Evolutionary conservation across 2,113 vertebrate species (phyloP).

Genomic region (Grantiella picta): DNA sequence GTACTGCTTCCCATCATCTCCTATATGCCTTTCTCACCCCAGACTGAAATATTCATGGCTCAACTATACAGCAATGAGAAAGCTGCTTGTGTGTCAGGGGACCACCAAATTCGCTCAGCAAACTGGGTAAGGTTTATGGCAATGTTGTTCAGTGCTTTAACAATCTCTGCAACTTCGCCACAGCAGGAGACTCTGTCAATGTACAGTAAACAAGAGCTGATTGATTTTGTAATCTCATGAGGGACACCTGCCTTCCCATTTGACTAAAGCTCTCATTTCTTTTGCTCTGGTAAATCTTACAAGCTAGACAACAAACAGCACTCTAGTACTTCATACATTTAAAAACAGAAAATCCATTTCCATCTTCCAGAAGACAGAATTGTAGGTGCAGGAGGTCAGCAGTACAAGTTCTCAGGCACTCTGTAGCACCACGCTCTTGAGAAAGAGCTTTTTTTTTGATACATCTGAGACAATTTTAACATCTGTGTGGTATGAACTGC

Average conservation of each 20-base stretch:
- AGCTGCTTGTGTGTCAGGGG: background rate
- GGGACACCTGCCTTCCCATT: conserved; percentile 45
- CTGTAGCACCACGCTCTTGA: background rate
- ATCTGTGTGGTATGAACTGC: background rate
- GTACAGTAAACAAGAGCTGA: conserved; percentile 57
- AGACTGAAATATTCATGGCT: background rate
- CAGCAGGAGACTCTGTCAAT: conserved; percentile 29
- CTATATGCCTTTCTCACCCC: rapidly evolving
- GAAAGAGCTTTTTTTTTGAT: background rate
- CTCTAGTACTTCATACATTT: background rate
- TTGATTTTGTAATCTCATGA: conserved; percentile 67
- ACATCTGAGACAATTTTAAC: background rate
- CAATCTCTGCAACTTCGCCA: conserved; percentile 25
- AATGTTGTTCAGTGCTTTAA: conserved; percentile 15
- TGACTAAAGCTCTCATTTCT: conserved; percentile 57
- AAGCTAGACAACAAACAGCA: conserved; percentile 22
- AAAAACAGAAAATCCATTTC: conserved; percentile 61
- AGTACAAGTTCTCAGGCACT: conserved; percentile 14
- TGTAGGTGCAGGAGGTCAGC: conserved; percentile 38
- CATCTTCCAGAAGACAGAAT: conserved; percentile 17
- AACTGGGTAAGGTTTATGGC: background rate
- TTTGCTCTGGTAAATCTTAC: conserved; percentile 49
- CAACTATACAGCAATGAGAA: background rate
- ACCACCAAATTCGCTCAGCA: conserved; percentile 11
- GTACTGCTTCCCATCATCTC: background rate